Base-by-base conservation (phyloP, 35 echinoderm and acorn worm genomes). In the Chiridota heheva region DNA sequence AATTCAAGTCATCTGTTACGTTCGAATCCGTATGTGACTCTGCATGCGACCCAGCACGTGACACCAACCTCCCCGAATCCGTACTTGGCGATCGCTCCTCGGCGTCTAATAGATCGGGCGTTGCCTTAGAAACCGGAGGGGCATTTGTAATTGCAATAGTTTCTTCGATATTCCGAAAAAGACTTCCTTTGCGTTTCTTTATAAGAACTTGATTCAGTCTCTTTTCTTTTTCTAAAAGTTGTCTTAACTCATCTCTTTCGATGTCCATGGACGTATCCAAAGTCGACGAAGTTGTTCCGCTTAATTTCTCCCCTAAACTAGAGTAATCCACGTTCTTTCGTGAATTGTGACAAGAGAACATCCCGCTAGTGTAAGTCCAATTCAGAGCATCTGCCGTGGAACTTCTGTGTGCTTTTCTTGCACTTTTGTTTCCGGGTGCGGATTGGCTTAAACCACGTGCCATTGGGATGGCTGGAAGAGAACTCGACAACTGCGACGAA, bases 331-430 rank as follows among this genome's bases (percentile, higher is more conserved):
- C 27, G 20, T 44, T 72, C 40, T 40, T 72, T 8, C 69, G 41
- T 26, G 49, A 72, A 44, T 72, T 72, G 40, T 72, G 69, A 26
- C 69, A 72, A 29, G 69, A 72, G 42, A 72, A 72, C 69, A 72
- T 72, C 6, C 69, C 69, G 22, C 69, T 72, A 24, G 69, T 45
- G 36, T 72, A 72, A 13, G 69, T 41, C 69, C 69, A 72, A 30
- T 72, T 72, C 2, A 72, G 69, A 22, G 69, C 40, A 72, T 72
- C 69, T 5, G 69, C 69, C 17, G 69, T 72, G 2, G 69, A 41
- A 25, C 69, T 72, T 24, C 69, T 40, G 8, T 27, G 3, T 0
- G 69, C 40, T 24, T 60, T 60, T 13, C 31, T 34, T 26, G 36
- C 40, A 72, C 69, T 44, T 13, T 20, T 15, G 12, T 10, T 33